Base-by-base conservation (phyloP, 1,140 invertebrate species). In the Trichonephila clavipes region DNA sequence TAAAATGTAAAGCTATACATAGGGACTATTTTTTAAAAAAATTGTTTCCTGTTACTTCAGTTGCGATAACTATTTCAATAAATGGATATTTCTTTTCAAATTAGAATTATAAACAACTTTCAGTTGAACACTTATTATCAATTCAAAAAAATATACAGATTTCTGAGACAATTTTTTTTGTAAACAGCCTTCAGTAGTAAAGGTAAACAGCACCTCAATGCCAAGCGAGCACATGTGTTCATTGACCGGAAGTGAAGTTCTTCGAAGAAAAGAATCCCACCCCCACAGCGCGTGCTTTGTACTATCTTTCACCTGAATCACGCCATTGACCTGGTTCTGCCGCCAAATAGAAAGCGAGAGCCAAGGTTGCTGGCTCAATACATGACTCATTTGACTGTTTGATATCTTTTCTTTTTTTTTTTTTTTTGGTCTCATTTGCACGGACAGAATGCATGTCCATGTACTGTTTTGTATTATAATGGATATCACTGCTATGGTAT, bases 161-260 rank as follows among this genome's bases (percentile, higher is more conserved):
- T 51, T 51, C 44, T 6, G 0, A 6, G 44, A 6, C 0, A 8
- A 44, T 4, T 51, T 51, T 69, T 69, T 21, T 24, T 4, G n/a
- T 24, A 1, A 28, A 34, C 28, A 34, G 28, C 69, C 69, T 72
- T 72, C 69, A 18, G 16, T 34, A 14, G 3, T 24, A 77, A 77
- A 77, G 69, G 16, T 77, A 77, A 77, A 77, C 69, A 77, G 28
- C 28, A 18, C 28, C 24, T 77, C 69, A 77, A 34, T 77, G 69
- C 24, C 69, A 77, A 34, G 10, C 24, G 28, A 77, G 12, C 24
- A 5, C 69, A 18, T 28, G 69, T 77, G 28, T 69, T 69, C 64
- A 77, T 77, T 77, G 69, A 77, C 69, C 24, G 64, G 64, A 69
- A 69, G 64, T 69, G 44, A 51, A 51, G 44, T 69, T 69, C 64